Evolutionary conservation across 2,797 vertebrate species (phyloP).

Genomic region (Hozukius guyotensis): DNA sequence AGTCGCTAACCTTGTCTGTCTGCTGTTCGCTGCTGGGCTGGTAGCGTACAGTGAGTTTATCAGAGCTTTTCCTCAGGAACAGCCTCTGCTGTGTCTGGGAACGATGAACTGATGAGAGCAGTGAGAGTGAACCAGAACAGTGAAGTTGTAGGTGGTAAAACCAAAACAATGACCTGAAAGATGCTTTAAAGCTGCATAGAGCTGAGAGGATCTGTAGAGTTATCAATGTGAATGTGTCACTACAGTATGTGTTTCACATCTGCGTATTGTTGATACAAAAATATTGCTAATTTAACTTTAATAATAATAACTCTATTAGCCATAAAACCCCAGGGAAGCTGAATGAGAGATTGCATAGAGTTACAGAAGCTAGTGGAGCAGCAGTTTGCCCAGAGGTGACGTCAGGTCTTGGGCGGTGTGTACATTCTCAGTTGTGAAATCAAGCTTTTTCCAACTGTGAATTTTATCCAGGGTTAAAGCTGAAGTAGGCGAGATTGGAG

Average conservation of each 20-base stretch:
- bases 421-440: no score
- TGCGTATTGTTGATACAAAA: neutral
- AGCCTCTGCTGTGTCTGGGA: neutral
- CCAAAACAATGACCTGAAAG: neutral
- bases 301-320: neutral
- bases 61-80: neutral
- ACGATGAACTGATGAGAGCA: neutral
- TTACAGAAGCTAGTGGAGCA: neutral
- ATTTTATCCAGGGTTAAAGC: no score
- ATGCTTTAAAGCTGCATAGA: neutral
- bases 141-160: neutral
- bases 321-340: neutral
- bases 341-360: neutral
- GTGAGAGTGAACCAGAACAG: neutral
- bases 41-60: neutral
- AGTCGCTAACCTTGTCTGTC: neutral
- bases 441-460: no score
- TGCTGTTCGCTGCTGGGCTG: neutral
- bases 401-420: neutral
- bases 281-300: neutral
- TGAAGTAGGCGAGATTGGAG: no score
- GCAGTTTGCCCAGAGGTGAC: neutral
- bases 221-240: neutral
- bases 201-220: neutral
- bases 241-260: neutral